phyloP scores from a whole-genome alignment of 2,888 invertebrate species.

The Eristalis arbustorum region DNA sequence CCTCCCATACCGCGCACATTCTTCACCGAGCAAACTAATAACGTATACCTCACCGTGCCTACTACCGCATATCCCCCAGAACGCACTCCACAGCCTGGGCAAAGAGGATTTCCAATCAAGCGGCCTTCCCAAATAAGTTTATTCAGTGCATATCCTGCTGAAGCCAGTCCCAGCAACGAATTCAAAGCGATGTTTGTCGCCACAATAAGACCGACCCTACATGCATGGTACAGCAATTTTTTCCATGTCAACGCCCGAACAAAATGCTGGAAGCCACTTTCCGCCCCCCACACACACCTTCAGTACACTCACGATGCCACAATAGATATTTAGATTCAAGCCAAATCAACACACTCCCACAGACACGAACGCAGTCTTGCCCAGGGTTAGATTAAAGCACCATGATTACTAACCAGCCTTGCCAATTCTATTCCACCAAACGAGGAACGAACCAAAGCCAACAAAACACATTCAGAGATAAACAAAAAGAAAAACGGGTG shows the following conservation, averaged over 20 bases:
- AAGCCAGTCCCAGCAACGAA: background rate
- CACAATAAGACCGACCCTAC: background rate
- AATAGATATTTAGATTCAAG: background rate
- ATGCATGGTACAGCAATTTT: background rate
- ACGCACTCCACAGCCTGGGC: background rate
- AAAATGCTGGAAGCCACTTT: background rate
- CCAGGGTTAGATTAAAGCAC: conserved; percentile 8
- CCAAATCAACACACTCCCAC: background rate
- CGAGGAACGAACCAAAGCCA: background rate
- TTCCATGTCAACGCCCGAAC: conserved; percentile 1
- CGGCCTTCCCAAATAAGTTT: background rate
- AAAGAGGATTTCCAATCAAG: background rate
- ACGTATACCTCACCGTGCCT: background rate
- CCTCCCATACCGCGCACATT: background rate
- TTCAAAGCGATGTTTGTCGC: background rate
- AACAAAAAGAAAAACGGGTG: background rate
- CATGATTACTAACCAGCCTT: conserved; percentile 27
- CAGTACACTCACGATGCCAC: background rate
- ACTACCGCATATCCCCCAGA: background rate
- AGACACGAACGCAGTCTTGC: background rate
- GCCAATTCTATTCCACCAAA: background rate
- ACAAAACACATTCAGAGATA: background rate
- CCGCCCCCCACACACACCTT: background rate
- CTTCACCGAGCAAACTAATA: background rate
- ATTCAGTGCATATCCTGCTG: background rate